These are phyloP conservation scores for Mylabris phalerata DNA, from an alignment of 1,140 invertebrate species.

Conservation along the genomic window DNA sequence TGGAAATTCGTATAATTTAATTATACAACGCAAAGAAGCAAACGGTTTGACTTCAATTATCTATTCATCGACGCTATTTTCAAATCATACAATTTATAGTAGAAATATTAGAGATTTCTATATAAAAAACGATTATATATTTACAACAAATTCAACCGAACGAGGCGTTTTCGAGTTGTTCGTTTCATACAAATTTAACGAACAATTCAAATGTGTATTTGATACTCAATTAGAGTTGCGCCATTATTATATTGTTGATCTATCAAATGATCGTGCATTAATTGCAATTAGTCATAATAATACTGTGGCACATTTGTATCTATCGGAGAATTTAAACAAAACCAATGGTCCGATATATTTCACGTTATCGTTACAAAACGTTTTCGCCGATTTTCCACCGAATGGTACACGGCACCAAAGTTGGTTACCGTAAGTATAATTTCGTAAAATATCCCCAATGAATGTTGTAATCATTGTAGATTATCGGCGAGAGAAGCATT, in stretches of 20 bases:
- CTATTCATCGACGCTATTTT: constrained; percentile 45
- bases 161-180: constrained; percentile 61
- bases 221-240: constrained; percentile 56
- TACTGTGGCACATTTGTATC: constrained; percentile 69
- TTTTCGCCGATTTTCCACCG: constrained; percentile 73
- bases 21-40: constrained; percentile 64
- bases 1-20: constrained; percentile 45
- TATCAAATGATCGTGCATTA: constrained; percentile 70
- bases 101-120: constrained; percentile 72
- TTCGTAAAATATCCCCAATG: background rate
- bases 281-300: constrained; percentile 76
- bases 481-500: constrained; percentile 67
- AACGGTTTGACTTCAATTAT: constrained; percentile 54
- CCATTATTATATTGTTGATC: constrained; percentile 79
- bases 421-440: constrained; percentile 69
- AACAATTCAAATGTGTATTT: constrained; percentile 68
- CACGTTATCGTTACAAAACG: constrained; percentile 69
- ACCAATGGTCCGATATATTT: constrained; percentile 57
- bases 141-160: constrained; percentile 56
- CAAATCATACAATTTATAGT: constrained; percentile 48
- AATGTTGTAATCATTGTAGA: constrained; percentile 52
- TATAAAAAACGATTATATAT: constrained; percentile 76
- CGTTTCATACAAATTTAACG: constrained; percentile 66
- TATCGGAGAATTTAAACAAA: constrained; percentile 54
- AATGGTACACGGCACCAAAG: constrained; percentile 70